These are phyloP conservation scores for Corythoichthys haematopterus DNA, from an alignment of 2,113 vertebrate species.

Conservation along the genomic window DNA sequence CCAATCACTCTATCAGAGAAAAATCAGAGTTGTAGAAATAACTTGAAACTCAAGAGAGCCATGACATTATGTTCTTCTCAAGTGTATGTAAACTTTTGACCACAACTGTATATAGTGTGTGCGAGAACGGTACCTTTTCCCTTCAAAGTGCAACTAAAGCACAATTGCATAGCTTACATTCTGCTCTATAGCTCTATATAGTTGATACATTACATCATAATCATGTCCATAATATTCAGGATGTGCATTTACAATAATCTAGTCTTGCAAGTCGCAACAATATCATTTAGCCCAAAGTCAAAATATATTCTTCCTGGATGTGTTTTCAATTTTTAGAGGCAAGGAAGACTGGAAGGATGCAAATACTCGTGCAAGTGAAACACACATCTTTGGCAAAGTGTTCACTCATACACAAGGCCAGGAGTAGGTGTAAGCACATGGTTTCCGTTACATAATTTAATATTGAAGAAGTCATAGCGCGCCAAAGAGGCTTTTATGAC, in stretches of 20 bases:
- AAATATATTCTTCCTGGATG: constrained; percentile 83
- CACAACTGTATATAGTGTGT: too few relatives aligned
- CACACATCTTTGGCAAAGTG: constrained; percentile 40
- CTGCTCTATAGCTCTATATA: too few relatives aligned
- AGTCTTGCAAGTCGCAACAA: constrained; percentile 9
- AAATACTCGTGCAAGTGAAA: constrained; percentile 47
- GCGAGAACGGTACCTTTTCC: too few relatives aligned
- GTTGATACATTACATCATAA: neutral
- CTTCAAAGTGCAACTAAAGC: constrained; percentile 23
- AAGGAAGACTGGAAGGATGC: constrained; percentile 58
- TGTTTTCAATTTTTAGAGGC: constrained; percentile 72
- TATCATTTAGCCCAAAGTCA: constrained; percentile 56
- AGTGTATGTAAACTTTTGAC: too few relatives aligned
- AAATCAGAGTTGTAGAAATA: too few relatives aligned
- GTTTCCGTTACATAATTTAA: constrained; percentile 17
- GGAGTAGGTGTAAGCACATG: constrained; percentile 5
- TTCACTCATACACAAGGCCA: constrained; percentile 25
- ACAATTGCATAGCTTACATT: constrained; percentile 34
- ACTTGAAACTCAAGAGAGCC: too few relatives aligned
- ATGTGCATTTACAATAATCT: neutral
- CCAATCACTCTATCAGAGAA: too few relatives aligned
- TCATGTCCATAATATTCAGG: neutral
- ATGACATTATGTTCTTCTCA: too few relatives aligned
- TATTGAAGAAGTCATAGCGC: constrained; percentile 13
- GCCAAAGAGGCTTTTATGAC: neutral